These are phyloP conservation scores for Octopus bimaculoides DNA, from an alignment of 1,140 invertebrate genomes.

Conservation along the genomic window DNA sequence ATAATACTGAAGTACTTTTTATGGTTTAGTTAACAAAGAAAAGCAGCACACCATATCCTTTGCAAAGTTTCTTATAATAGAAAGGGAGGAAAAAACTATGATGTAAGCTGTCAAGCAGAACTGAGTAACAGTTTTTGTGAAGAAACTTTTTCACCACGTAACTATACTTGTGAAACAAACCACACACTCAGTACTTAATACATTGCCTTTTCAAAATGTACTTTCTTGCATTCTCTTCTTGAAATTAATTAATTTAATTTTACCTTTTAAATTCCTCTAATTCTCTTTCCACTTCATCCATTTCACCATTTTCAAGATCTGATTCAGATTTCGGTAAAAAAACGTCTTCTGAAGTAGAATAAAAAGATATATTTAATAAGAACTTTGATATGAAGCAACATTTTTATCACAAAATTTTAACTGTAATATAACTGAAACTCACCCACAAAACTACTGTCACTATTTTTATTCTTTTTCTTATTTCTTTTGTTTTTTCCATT, in stretches of 20 bases:
- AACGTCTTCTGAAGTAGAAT: constrained; percentile 67
- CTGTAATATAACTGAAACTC: constrained; percentile 19
- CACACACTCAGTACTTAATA: too few relatives aligned
- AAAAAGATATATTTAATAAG: background rate
- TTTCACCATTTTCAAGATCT: constrained; percentile 68
- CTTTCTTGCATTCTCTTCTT: background rate
- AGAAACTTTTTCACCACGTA: too few relatives aligned
- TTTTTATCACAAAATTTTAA: background rate
- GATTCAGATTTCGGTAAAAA: constrained; percentile 73
- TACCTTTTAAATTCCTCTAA: constrained; percentile 74
- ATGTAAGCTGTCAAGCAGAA: too few relatives aligned
- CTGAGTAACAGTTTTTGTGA: too few relatives aligned
- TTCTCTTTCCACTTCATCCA: constrained; percentile 74
- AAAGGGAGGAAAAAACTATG: too few relatives aligned
- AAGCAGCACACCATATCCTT: too few relatives aligned
- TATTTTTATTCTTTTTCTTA: constrained; percentile 36
- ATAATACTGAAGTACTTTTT: too few relatives aligned
- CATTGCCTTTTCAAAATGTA: background rate
- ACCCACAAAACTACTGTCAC: constrained; percentile 38
- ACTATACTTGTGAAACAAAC: too few relatives aligned
- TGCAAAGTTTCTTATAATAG: too few relatives aligned
- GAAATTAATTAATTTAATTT: background rate
- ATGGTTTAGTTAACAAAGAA: too few relatives aligned
- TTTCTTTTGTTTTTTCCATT: constrained; percentile 34
- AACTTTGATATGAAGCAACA: background rate